Conservation (phyloP, 2,113 vertebrate species). For the Pholis gunnellus region DNA sequence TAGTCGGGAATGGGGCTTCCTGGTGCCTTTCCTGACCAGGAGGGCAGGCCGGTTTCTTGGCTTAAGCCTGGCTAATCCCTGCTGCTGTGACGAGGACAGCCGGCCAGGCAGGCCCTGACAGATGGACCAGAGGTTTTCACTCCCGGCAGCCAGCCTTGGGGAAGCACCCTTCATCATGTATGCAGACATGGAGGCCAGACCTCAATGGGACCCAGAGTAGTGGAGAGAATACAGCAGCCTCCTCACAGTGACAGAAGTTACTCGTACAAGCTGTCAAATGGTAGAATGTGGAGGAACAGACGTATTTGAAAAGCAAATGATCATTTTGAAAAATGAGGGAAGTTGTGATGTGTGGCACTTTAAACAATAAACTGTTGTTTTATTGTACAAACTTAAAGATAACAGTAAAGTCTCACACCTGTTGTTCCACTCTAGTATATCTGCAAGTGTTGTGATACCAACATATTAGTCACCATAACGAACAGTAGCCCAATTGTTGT, state of each 20-base stretch:
- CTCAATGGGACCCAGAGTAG: background rate
- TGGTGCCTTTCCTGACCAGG: slow-evolving; percentile 52
- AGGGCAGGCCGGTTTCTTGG: slow-evolving; percentile 71
- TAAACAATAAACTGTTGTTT: background rate
- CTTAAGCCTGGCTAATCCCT: slow-evolving; percentile 79
- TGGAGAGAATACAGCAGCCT: slow-evolving; percentile 1
- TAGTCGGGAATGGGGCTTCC: slow-evolving; percentile 52
- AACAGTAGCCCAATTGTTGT: slow-evolving; percentile 12
- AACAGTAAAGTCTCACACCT: background rate
- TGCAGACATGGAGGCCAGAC: background rate
- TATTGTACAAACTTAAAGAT: background rate
- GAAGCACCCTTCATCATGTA: slow-evolving; percentile 39
- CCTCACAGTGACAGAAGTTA: background rate
- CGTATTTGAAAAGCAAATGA: background rate
- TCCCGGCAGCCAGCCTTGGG: slow-evolving; percentile 29
- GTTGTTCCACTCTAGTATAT: slow-evolving; percentile 17
- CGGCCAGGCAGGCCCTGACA: slow-evolving; percentile 64
- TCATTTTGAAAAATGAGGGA: background rate
- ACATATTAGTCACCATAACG: slow-evolving; percentile 14
- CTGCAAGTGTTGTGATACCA: slow-evolving; percentile 20
- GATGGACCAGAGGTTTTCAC: slow-evolving; percentile 78
- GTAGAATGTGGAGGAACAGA: background rate
- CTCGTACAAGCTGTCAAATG: slow-evolving; percentile 5
- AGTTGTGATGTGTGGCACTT: background rate
- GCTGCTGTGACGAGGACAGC: slow-evolving; percentile 66